Percentiles rank a stretch among this genome's conserved stretches.
Conservation (phyloP, 1,140 invertebrate genomes). For the Cryptotermes secundus region DNA sequence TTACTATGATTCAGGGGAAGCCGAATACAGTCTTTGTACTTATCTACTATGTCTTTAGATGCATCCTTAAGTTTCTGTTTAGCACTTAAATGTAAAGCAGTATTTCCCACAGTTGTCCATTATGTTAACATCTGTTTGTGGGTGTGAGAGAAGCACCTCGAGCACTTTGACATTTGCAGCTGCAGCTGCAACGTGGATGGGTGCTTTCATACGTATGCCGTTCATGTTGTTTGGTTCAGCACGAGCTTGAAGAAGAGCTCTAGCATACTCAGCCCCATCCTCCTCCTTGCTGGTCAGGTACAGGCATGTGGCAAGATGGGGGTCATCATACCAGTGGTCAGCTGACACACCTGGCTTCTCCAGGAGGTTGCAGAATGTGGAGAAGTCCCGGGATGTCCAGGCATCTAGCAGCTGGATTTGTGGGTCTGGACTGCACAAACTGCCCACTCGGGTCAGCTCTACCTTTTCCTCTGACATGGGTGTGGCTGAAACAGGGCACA, state of each 20-base stretch:
- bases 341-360: constrained; percentile 45
- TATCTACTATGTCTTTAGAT: background rate
- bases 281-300: constrained; percentile 51
- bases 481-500: background rate
- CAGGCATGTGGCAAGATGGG: constrained; percentile 52
- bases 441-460: background rate
- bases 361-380: constrained; percentile 52
- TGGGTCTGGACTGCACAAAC: constrained; percentile 42
- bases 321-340: constrained; percentile 52
- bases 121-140: constrained; percentile 57
- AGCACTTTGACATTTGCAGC: constrained; percentile 56
- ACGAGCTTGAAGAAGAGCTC: constrained; percentile 61
- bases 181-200: constrained; percentile 67
- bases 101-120: constrained; percentile 58
- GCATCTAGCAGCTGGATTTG: constrained; percentile 50
- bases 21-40: constrained; percentile 28
- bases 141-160: constrained; percentile 48
- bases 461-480: background rate
- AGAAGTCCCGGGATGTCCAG: constrained; percentile 48
- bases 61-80: constrained; percentile 41
- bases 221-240: constrained; percentile 65
- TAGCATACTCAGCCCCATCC: constrained; percentile 51
- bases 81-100: constrained; percentile 62
- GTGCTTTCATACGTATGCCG: constrained; percentile 59
- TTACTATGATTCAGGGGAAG: constrained; percentile 37